phyloP scores from a whole-genome alignment of 2,113 vertebrate genomes.

The Ceyx cyanopectus region DNA sequence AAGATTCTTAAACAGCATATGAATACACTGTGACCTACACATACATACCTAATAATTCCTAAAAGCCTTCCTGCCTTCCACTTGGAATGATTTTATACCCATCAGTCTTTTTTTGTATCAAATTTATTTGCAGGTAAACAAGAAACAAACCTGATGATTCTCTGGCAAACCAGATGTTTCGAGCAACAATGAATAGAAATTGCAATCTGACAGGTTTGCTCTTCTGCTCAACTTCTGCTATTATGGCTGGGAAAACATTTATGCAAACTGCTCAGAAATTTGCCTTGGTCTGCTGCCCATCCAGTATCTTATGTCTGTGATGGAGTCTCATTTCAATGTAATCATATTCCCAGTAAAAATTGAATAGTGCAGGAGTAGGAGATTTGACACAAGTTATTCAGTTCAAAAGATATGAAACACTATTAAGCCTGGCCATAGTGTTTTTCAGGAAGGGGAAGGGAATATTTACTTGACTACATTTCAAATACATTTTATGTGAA shows the following conservation, averaged over 20 bases:
- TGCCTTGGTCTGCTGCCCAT: constrained; percentile 53
- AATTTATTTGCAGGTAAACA: constrained; percentile 12
- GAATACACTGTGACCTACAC: not conserved
- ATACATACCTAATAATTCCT: not conserved
- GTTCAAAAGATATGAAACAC: constrained; percentile 25
- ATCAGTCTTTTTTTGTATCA: not conserved
- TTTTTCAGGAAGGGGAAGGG: not conserved
- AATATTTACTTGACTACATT: not conserved
- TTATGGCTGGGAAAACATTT: constrained; percentile 50
- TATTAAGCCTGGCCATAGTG: constrained; percentile 2
- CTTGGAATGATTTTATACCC: not conserved
- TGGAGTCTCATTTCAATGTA: constrained; percentile 66
- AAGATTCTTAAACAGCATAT: accelerated
- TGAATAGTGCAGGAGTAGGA: constrained; percentile 17
- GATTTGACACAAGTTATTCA: constrained; percentile 32
- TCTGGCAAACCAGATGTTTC: constrained; percentile 4
- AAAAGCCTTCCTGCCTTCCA: not conserved
- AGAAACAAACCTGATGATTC: not conserved
- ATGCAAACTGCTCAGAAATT: constrained; percentile 60
- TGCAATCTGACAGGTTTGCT: constrained; percentile 35
- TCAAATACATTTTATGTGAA: not conserved
- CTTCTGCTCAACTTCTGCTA: constrained; percentile 9
- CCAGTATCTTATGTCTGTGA: constrained; percentile 58
- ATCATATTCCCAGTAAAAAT: constrained; percentile 63
- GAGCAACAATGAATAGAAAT: constrained; percentile 37